Percentiles rank a stretch among this genome's conserved stretches.
Conservation (phyloP, 1,140 invertebrate species). For the Babylonia areolata region DNA sequence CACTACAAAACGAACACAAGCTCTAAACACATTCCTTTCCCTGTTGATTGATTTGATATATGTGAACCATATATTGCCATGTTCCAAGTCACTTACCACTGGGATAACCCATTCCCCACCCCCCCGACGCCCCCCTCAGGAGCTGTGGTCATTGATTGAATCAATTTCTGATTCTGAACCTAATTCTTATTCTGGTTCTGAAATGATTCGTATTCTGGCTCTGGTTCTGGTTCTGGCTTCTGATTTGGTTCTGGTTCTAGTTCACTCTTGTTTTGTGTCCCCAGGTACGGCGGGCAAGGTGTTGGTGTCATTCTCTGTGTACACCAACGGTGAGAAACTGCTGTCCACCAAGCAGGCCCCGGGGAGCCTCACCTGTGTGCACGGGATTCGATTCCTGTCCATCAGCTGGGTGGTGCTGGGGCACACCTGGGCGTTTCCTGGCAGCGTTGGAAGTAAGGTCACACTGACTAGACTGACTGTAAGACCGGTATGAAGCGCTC, state of each 20-base stretch:
- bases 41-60: too few relatives aligned
- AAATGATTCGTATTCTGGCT: background rate
- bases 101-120: too few relatives aligned
- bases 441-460: background rate
- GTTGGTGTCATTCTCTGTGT: slow-evolving; percentile 54
- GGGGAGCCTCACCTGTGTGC: slow-evolving; percentile 48
- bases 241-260: too few relatives aligned
- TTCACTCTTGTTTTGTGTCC: background rate
- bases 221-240: background rate
- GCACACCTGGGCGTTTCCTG: slow-evolving; percentile 79
- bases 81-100: too few relatives aligned
- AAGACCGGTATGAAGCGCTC: background rate
- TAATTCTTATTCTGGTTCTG: too few relatives aligned
- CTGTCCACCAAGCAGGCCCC: slow-evolving; percentile 45
- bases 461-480: too few relatives aligned
- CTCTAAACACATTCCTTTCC: too few relatives aligned
- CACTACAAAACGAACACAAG: too few relatives aligned
- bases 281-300: background rate
- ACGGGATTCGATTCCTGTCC: slow-evolving; percentile 81
- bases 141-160: too few relatives aligned
- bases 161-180: too few relatives aligned
- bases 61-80: too few relatives aligned
- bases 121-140: too few relatives aligned
- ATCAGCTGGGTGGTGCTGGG: slow-evolving; percentile 96
- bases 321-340: slow-evolving; percentile 57